Evolutionary conservation across 2,888 invertebrate species (phyloP), one percentile per base, ranked within the genome.

Genomic region (Linhomoeus sp.): DNA sequence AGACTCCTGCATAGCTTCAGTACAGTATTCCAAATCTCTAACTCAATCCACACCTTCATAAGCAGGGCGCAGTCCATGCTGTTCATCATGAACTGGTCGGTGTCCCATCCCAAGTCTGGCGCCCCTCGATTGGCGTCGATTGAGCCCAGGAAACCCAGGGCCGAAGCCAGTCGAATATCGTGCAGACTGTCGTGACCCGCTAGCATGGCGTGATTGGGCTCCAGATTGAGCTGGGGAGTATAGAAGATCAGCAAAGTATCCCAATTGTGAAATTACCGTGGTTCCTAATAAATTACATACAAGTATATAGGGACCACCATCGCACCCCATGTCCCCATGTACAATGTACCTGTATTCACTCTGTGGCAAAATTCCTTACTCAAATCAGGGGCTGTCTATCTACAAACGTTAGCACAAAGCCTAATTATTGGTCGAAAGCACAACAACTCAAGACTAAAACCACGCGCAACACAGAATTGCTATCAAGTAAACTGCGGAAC

Each of bases 91-190:
- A 74, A 71, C 48, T 71, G 68, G 33, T 71, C 71, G 0, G 72
- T 71, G 55, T 70, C 70, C 69, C 70, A 70, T 45, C 69, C 70
- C 2, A 68, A 56, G 50, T 70, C 68, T 2, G 69, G 67, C 1
- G 67, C 66, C 1, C 69, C 70, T 1, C 69, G 68, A 60, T 70
- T 70, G 1, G 75, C 66, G 22, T 72, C 69, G 7, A 76, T 70
- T 1, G 74, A 75, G 1, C 76, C 76, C 22, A 76, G 61, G 70
- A 74, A 72, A n/a, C 41, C 74, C 62, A 75, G 75, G 76, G 72
- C 70, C 52, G 72, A 72, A 33, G 76, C 72, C 71, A 77, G 71
- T 51, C 69, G 70, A 61, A 76, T 67, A 46, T 77, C 76, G 51
- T 69, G 69, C 53, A 68, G 67, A 51, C 67, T 65, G 14, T 60